Evolutionary conservation across 2,113 vertebrate species (phyloP), one percentile per base, ranked within the genome.

Genomic region (Pollachius pollachius): DNA sequence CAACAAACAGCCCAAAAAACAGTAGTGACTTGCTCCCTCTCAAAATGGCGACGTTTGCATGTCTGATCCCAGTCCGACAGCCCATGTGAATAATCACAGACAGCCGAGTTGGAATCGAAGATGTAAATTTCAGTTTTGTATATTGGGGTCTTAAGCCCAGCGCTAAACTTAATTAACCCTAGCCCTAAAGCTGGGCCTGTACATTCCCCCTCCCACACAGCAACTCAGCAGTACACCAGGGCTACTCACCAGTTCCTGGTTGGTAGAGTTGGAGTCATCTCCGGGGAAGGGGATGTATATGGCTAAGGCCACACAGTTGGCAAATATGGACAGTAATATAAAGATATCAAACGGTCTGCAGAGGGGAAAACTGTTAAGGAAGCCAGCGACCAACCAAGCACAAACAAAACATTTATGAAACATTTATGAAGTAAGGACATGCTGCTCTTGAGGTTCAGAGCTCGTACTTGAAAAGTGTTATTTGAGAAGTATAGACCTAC

Each of bases 281-380:
- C 97, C 96, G 72, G 97, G 97, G 87, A 99, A 99, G 77, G 97
- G 97, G 91, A 98, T 97, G 93, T 98, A 99, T 93, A 99, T 93
- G 94, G 97, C 97, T 97, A 99, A 98, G 95, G 97, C 97, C 95
- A 99, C 97, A 91, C 97, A 99, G 94, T 99, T 99, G 93, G 97
- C 97, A 97, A 99, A 99, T 93, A 99, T 99, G 90, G 97, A 95
- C 88, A 99, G 87, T 81, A 99, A 91, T 97, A 99, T 99, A 95
- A 99, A 99, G 94, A 97, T 94, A 96, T 99, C 97, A 96, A 99
- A 99, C 75, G 97, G 97, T 95, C 97, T 99, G 93, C 80, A 75
- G 87, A 64, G 25, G 61, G 18, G 56, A 19, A 19, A 67, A 67
- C 11, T 3, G 92, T 98, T 94, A 96, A 97, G 95, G 94, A 90